Evolutionary conservation across 2,113 vertebrate species (phyloP), one percentile per base, ranked within the genome.

Genomic region (Anarhynchus alexandrinus): DNA sequence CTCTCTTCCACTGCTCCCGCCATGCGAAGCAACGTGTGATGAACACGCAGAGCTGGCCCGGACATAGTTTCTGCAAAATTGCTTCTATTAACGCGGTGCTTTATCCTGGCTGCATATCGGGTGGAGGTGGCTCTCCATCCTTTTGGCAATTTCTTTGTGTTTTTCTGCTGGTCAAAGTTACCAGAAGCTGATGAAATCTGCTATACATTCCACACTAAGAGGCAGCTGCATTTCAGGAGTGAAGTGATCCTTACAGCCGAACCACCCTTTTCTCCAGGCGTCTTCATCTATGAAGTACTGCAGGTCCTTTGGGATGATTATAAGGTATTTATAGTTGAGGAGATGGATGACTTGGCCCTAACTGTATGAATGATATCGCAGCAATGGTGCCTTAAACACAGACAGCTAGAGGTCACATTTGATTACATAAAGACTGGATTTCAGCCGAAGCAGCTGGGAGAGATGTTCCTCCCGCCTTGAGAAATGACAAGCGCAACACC

Each of bases 281-380:
- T 66, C 91, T 91, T 85, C 78, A 73, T 93, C 84, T 93, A 10
- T 18, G n/a, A 94, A 95, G 80, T 52, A 57, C 84, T 79, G 81
- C 84, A 49, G 66, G 91, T 87, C 89, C 91, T 93, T 58, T 4
- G 87, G 91, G 89, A 67, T 95, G 94, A 93, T 97, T 93, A 95
- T 51, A 95, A 97, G 95, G 94, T 97, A 91, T 96, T 97, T 96
- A 93, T 94, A 97, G 94, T 94, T 69, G 92, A 97, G 84, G 94
- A 96, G 97, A 96, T 79, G 81, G 40, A 97, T 97, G 94, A 51
- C 90, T 97, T 94, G 88, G 91, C 87, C 92, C 95, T 96, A 77
- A 82, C 74, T 6, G 27, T 78, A 43, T 73, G 83, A 93, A 40
- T 55, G 93, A 77, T 87, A 89, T 30, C 9, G 1, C 94, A 73